A percentile compares a stretch with the other conserved stretches of the same genome.
These are phyloP conservation scores for Artibeus jamaicensis DNA, from an alignment of 2,797 vertebrate species.

Conservation along the genomic window DNA sequence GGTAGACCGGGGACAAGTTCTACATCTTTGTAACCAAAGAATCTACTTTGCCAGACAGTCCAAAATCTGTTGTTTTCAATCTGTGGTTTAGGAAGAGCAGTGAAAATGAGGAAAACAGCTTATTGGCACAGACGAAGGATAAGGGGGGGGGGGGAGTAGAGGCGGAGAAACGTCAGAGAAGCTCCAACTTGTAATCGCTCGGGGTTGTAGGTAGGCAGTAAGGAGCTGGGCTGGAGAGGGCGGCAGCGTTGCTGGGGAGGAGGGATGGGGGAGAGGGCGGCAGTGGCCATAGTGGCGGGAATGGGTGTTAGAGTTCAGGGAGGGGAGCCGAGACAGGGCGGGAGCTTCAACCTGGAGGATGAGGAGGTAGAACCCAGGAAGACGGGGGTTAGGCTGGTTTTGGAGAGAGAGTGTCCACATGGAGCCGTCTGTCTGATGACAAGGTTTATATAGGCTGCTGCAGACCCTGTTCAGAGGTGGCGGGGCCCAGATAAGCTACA, in stretches of 20 bases:
- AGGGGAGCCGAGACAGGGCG: not conserved
- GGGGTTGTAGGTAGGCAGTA: not conserved
- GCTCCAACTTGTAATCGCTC: rapidly evolving
- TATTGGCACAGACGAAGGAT: not conserved
- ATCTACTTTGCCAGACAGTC: not conserved
- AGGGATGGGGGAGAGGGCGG: not conserved
- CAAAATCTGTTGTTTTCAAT: not conserved
- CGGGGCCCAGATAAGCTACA: not conserved
- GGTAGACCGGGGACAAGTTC: not conserved
- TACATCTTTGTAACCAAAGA: not conserved
- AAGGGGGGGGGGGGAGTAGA: not conserved
- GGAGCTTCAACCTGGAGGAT: not conserved
- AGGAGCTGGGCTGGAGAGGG: not conserved
- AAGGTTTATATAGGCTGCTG: not conserved
- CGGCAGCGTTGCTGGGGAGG: not conserved
- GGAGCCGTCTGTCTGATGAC: not conserved
- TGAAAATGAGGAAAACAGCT: not conserved
- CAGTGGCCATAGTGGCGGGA: not conserved
- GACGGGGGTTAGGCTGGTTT: not conserved
- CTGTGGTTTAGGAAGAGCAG: not conserved
- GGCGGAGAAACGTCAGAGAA: not conserved
- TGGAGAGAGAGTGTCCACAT: not conserved
- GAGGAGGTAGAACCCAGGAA: not conserved
- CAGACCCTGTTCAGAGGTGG: not conserved
- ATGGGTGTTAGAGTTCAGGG: not conserved